Percentiles rank a stretch among this genome's conserved stretches.
These are phyloP conservation scores for Drosophila borborema DNA, from an alignment of 2,888 invertebrate genomes.

Conservation along the genomic window DNA sequence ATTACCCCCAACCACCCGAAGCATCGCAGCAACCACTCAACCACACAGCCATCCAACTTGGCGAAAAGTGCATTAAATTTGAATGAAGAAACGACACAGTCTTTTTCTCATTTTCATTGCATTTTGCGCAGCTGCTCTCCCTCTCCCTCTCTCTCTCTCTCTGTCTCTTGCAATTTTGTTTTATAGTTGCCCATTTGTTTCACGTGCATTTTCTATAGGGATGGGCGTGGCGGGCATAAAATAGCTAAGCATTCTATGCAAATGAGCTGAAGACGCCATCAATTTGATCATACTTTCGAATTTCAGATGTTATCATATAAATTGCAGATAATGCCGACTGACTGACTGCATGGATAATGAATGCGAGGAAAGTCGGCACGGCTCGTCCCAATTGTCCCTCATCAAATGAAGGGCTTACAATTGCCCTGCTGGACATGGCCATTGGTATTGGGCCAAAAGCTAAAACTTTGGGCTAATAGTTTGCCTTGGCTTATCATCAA, in stretches of 20 bases:
- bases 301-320: constrained; percentile 5
- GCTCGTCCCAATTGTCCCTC: neutral
- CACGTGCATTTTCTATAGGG: too few species aligned
- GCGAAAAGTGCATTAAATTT: constrained; percentile 56
- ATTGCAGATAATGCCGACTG: constrained; percentile 3
- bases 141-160: neutral
- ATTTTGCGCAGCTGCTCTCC: neutral
- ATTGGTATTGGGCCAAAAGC: neutral
- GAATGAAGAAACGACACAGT: constrained; percentile 38
- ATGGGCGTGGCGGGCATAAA: constrained; percentile 10
- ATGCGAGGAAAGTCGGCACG: neutral
- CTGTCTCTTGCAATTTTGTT: constrained; percentile 17
- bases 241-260: constrained; percentile 13
- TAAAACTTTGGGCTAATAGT: neutral
- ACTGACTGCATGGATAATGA: constrained; percentile 2
- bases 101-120: constrained; percentile 28
- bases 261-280: constrained; percentile 3
- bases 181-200: constrained; percentile 22
- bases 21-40: neutral
- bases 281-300: neutral
- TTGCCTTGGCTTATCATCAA: constrained; percentile 1
- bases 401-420: constrained; percentile 1
- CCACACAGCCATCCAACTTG: constrained; percentile 13
- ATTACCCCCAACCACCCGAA: neutral
- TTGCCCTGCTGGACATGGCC: neutral